A percentile compares a stretch with the other conserved stretches of the same genome.
Conservation (phyloP, 2,113 vertebrate species). For the Mugil cephalus region DNA sequence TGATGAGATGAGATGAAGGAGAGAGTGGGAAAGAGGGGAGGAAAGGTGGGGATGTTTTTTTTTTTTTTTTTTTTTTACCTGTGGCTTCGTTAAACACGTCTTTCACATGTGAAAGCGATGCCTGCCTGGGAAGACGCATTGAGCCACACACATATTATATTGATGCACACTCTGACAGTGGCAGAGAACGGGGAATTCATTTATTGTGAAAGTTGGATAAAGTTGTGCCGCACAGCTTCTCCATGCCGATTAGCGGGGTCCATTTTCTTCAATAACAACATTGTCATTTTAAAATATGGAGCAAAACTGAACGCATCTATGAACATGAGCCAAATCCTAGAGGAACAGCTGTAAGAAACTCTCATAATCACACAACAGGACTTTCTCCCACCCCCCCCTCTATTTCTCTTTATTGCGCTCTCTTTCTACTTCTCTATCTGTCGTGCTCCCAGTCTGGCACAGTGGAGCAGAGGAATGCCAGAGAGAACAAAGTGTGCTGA, state of each 20-base stretch:
- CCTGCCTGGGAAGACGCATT: not conserved
- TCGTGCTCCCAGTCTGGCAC: conserved; percentile 45
- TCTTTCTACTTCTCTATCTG: conserved; percentile 42
- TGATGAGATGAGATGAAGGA: conserved; percentile 55
- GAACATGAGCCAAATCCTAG: not conserved
- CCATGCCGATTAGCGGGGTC: not conserved
- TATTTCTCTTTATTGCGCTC: conserved; percentile 47
- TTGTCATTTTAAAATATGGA: not conserved
- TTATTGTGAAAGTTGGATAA: not conserved
- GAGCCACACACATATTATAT: not conserved
- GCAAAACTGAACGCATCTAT: not conserved
- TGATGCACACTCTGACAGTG: not conserved
- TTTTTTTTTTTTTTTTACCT: conserved; percentile 30
- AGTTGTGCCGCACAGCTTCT: not conserved
- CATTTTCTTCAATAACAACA: conserved; percentile 8
- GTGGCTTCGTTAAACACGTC: conserved; percentile 53
- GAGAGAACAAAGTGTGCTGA: conserved; percentile 67
- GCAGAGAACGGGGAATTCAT: not conserved
- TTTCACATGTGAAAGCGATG: conserved; percentile 19
- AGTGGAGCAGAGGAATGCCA: conserved; percentile 45
- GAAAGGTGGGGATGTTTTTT: not conserved
- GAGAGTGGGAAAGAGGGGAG: not conserved
- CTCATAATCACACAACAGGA: conserved; percentile 26
- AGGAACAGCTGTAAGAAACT: conserved; percentile 21
- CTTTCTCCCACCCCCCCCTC: conserved; percentile 13